Conservation (phyloP, 2,888 invertebrate species). For the Limnephilus rhombicus region DNA sequence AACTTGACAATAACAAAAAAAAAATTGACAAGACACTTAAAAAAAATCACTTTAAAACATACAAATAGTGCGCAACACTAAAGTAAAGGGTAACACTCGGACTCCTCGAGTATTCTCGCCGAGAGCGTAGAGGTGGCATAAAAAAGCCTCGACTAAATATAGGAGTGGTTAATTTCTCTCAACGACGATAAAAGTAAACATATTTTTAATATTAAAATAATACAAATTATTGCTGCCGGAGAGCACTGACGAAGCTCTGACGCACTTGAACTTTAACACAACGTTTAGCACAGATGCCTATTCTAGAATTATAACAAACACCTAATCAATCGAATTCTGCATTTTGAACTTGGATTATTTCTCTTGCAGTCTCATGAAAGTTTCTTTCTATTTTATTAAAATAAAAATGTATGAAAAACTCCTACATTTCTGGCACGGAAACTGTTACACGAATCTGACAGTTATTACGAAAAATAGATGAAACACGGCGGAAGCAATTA, state of each 20-base stretch:
- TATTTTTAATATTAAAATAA: neutral
- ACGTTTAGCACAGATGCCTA: neutral
- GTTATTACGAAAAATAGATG: slow-evolving; percentile 30
- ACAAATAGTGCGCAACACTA: too few species aligned
- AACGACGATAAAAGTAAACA: neutral
- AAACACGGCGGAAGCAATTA: neutral
- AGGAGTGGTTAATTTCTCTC: neutral
- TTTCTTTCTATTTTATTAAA: neutral
- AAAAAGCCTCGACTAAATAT: neutral
- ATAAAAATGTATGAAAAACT: neutral
- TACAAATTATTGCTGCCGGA: neutral
- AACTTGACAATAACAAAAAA: too few species aligned
- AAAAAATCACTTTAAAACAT: too few species aligned
- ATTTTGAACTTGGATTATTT: neutral
- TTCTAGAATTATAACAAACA: neutral
- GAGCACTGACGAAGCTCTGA: neutral
- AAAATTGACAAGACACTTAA: too few species aligned
- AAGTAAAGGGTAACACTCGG: neutral
- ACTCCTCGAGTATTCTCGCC: neutral
- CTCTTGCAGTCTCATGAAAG: neutral
- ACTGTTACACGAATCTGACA: slow-evolving; percentile 1
- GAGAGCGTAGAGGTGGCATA: neutral
- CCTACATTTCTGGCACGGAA: slow-evolving; percentile 31
- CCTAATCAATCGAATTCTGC: neutral
- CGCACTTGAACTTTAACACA: neutral